Base-by-base conservation (phyloP, 2,113 vertebrate species). In the Brevimyrus niger region DNA sequence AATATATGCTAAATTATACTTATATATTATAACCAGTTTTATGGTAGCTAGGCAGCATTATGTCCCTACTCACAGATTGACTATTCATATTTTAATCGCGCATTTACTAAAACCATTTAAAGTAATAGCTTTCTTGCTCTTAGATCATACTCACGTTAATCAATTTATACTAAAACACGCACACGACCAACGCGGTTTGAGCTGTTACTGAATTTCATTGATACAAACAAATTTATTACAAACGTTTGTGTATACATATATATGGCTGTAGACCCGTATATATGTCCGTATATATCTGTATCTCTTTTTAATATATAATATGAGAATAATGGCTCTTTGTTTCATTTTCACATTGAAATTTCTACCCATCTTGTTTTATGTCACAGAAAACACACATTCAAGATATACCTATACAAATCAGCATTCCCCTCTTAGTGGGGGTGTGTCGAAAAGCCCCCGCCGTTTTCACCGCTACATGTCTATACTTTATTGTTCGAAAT, bases 41-140 rank as follows among this genome's bases (percentile, higher is more conserved):
- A 80, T 80, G 73, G 15, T 15, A 19, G 5, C 5, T 80, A 80
- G 31, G 35, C 17, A 80, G 31, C 35, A 42, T 38, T 19, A 42
- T 6, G 35, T 80, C 31, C 35, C 15, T 80, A 80, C 73, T 80
- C 35, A 42, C 73, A 80, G 73, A 80, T 80, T 80, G 38, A 80
- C 35, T 80, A 80, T 80, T 80, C 73, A 80, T 19, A 42, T 80
- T 80, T 80, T 42, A 80, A 80, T 80, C 42, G 73, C 73, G 15
- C 73, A 42, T 80, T 80, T 80, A 38, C 73, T 80, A 80, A 80
- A 80, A 80, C 35, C 73, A 42, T 80, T 80, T 80, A 80, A 80
- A 42, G 17, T 42, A 80, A 80, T 42, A 38, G 73, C 35, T 80
- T 17, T 80, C 13, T 80, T 19, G 35, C 31, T 80, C 15, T 42